A percentile compares a stretch with the other conserved stretches of the same genome.
Conservation (phyloP, 2,797 vertebrate species). For the Tangara arthus region DNA sequence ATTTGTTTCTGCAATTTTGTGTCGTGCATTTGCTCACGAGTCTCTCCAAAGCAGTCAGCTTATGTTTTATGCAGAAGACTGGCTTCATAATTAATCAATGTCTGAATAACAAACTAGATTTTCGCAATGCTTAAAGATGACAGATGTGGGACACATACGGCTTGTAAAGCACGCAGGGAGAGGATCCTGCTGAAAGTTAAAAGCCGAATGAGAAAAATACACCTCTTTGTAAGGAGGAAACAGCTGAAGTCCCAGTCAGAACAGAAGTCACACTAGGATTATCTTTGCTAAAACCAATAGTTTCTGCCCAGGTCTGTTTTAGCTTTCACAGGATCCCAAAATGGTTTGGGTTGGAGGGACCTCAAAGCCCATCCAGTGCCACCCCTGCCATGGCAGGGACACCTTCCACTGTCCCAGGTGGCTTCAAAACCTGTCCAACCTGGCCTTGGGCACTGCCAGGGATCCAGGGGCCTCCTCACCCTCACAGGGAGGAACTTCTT, state of each 20-base stretch:
- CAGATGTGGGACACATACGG: neutral
- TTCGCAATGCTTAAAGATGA: neutral
- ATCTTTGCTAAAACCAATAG: neutral
- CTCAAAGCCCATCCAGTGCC: fast-evolving
- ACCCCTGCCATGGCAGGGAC: neutral
- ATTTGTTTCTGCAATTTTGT: neutral
- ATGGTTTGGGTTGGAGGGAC: neutral
- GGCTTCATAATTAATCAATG: neutral
- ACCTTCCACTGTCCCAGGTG: neutral
- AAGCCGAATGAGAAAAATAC: neutral
- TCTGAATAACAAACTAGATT: neutral
- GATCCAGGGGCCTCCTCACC: neutral
- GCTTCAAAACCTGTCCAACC: neutral
- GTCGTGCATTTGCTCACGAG: neutral
- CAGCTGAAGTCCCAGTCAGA: neutral
- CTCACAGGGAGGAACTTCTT: fast-evolving
- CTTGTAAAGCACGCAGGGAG: neutral
- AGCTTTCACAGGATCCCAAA: neutral
- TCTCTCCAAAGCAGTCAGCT: neutral
- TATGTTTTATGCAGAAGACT: neutral
- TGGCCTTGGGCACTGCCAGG: neutral
- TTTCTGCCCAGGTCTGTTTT: neutral
- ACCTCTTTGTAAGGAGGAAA: neutral
- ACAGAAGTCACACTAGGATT: neutral
- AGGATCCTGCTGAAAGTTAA: neutral